Percentiles rank a stretch among this genome's conserved stretches.
These are phyloP conservation scores for Propsilocerus akamusi DNA, from an alignment of 1,140 invertebrate species.

Conservation along the genomic window DNA sequence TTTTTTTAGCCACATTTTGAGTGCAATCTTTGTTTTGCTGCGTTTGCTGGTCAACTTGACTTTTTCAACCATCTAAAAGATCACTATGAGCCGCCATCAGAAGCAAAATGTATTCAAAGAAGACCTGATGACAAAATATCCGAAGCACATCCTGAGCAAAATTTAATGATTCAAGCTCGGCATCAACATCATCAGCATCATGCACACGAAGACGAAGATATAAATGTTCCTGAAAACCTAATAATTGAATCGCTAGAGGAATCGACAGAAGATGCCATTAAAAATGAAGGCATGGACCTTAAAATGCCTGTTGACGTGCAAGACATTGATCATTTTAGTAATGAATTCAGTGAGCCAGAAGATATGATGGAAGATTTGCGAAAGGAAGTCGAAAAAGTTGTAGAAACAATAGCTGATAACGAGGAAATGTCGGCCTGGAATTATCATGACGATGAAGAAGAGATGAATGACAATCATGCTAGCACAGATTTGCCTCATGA, in stretches of 20 bases:
- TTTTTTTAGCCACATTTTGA: slow-evolving; percentile 24
- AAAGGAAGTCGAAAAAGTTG: slow-evolving; percentile 34
- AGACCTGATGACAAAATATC: slow-evolving; percentile 7
- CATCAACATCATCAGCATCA: slow-evolving; percentile 23
- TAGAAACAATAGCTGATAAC: not conserved
- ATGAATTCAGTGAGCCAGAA: slow-evolving; percentile 63
- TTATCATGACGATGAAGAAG: not conserved
- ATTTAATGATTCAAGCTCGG: slow-evolving; percentile 20
- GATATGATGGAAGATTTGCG: slow-evolving; percentile 67
- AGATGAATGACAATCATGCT: not conserved
- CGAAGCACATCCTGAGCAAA: slow-evolving; percentile 23
- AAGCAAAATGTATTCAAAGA: slow-evolving; percentile 11
- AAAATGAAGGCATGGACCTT: not conserved
- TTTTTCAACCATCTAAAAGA: slow-evolving; percentile 59
- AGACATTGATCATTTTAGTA: slow-evolving; percentile 13
- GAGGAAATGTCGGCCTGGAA: slow-evolving; percentile 1
- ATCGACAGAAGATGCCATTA: not conserved
- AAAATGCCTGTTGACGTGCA: not conserved
- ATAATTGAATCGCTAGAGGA: not conserved
- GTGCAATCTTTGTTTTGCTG: slow-evolving; percentile 46
- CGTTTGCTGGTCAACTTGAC: slow-evolving; percentile 39
- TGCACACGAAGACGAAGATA: slow-evolving; percentile 25
- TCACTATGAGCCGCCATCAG: slow-evolving; percentile 43
- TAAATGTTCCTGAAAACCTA: slow-evolving; percentile 17
- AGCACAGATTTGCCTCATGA: no score